A percentile compares a stretch with the other conserved stretches of the same genome.
Evolutionary conservation across 2,113 vertebrate genomes (phyloP).

Genomic region (Clinocottus analis): DNA sequence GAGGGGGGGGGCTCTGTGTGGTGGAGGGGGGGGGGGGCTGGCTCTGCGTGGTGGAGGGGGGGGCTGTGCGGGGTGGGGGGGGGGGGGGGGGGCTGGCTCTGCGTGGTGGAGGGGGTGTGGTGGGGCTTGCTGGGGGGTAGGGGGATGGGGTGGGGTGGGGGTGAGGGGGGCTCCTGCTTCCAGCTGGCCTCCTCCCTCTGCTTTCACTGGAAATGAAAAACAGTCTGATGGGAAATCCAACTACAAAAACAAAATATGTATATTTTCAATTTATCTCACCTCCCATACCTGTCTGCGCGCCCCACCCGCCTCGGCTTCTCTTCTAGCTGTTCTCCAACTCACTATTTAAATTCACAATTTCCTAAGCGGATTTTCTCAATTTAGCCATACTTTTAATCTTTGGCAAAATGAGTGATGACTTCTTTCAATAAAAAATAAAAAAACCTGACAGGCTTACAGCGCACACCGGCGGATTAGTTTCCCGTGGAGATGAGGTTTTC

Average conservation of each 20-base stretch:
- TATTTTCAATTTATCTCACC: conserved; percentile 86
- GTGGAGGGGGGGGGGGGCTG: too few relatives aligned
- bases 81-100: too few relatives aligned
- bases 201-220: conserved; percentile 81
- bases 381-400: conserved; percentile 99
- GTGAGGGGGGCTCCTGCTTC: conserved; percentile 37
- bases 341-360: conserved; percentile 97
- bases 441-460: conserved; percentile 96
- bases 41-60: too few relatives aligned
- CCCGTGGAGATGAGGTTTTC: conserved; percentile 99
- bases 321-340: conserved; percentile 86
- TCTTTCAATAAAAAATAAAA: conserved; percentile 92
- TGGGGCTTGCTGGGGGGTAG: too few relatives aligned
- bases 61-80: too few relatives aligned
- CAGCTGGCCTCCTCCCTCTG: conserved; percentile 43
- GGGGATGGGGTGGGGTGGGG: too few relatives aligned
- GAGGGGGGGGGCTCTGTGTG: too few relatives aligned
- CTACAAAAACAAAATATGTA: conserved; percentile 88
- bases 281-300: conserved; percentile 75
- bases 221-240: conserved; percentile 70
- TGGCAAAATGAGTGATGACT: conserved; percentile 99
- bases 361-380: conserved; percentile 99
- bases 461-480: conserved; percentile 98
- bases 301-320: conserved; percentile 81
- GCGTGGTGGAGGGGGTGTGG: too few relatives aligned